Percentiles rank a stretch among this genome's conserved stretches.
Conservation (phyloP, 2,113 vertebrate species). For the Labeo catla region DNA sequence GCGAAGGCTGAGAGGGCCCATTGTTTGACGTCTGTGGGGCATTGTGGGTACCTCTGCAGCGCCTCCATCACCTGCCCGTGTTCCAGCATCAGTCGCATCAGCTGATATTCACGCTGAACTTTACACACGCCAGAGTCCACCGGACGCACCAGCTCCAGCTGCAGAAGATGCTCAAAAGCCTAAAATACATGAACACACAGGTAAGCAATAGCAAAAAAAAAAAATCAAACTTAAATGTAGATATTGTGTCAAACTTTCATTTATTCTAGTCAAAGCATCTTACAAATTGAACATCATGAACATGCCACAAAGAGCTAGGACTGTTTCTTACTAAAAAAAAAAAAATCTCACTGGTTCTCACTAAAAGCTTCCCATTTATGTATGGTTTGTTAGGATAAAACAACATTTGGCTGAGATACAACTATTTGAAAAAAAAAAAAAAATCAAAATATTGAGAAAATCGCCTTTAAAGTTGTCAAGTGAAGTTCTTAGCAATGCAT, state of each 20-base stretch:
- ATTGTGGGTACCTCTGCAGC: constrained; percentile 92
- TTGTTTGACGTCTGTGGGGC: constrained; percentile 91
- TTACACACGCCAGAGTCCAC: constrained; percentile 78
- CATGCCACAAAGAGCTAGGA: too few relatives aligned
- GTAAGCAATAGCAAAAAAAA: too few relatives aligned
- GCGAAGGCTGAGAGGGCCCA: constrained; percentile 87
- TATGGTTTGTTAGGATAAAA: too few relatives aligned
- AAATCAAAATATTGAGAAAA: too few relatives aligned
- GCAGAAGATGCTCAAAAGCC: constrained; percentile 94
- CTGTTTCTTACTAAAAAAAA: too few relatives aligned
- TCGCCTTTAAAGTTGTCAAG: too few relatives aligned
- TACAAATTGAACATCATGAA: too few relatives aligned
- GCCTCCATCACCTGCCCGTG: constrained; percentile 91
- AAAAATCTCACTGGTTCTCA: too few relatives aligned
- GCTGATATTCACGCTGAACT: constrained; percentile 85
- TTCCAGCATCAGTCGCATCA: constrained; percentile 89
- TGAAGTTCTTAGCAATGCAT: too few relatives aligned
- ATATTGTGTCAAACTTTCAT: neutral
- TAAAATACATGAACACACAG: constrained; percentile 56
- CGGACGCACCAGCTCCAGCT: constrained; percentile 88
- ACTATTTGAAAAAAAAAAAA: too few relatives aligned
- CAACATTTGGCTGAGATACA: too few relatives aligned
- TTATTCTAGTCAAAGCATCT: neutral
- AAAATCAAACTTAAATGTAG: neutral
- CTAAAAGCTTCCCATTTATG: too few relatives aligned